Percentiles rank a stretch among this genome's conserved stretches.
These are phyloP conservation scores for Cyphomyrus discorhynchus DNA, from an alignment of 2,113 vertebrate species.

Conservation along the genomic window DNA sequence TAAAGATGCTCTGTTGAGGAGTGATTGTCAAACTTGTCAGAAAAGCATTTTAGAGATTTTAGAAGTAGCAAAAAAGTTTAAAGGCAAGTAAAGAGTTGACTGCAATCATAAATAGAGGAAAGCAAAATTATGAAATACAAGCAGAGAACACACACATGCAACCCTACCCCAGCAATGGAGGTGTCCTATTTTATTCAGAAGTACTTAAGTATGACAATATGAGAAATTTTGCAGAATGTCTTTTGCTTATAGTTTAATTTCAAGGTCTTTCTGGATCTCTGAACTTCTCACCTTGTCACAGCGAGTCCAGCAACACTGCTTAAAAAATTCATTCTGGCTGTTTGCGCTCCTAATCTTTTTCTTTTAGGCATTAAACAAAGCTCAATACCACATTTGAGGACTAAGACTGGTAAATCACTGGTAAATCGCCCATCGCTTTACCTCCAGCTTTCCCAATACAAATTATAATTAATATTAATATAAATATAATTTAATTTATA, in stretches of 20 bases:
- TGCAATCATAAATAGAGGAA: background rate
- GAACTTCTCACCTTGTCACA: too few species aligned
- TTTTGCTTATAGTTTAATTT: background rate
- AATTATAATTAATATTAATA: background rate
- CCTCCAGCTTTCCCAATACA: background rate
- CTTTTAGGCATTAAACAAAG: background rate
- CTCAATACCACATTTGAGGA: background rate
- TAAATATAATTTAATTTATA: too few species aligned
- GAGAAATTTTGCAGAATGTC: background rate
- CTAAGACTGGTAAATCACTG: background rate
- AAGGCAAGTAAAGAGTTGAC: background rate
- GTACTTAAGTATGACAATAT: background rate
- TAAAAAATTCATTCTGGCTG: too few species aligned
- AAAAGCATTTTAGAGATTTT: background rate
- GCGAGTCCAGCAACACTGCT: background rate
- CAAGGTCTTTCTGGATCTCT: background rate
- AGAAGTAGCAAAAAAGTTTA: background rate
- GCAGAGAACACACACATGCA: background rate
- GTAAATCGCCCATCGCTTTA: background rate
- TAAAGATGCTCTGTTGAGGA: background rate
- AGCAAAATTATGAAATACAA: background rate
- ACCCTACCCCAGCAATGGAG: background rate
- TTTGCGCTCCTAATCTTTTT: too few species aligned
- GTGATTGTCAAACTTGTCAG: background rate
- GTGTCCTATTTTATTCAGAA: background rate